Percentiles rank a stretch among this genome's conserved stretches.
Conservation (phyloP, 2,797 vertebrate species). For the Cyclopterus lumpus region DNA sequence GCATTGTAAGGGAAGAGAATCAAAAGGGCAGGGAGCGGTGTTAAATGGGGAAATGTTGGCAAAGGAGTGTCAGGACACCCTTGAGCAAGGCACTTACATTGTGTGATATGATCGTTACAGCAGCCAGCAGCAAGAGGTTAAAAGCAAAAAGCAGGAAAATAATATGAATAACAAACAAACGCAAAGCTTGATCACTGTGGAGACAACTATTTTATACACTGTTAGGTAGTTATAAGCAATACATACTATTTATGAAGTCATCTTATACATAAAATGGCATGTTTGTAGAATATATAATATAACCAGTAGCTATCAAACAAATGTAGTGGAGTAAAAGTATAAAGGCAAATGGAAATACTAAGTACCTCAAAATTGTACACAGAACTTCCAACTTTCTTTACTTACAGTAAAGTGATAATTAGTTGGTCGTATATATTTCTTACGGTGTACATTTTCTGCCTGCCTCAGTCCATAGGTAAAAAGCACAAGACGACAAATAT, state of each 20-base stretch:
- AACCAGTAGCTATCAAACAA: neutral
- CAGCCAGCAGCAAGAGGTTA: neutral
- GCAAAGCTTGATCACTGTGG: neutral
- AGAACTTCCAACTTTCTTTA: too few relatives aligned
- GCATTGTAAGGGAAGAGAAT: neutral
- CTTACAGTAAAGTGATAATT: neutral
- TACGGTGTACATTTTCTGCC: neutral
- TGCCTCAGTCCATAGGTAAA: neutral
- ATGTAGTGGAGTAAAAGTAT: neutral
- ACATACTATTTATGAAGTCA: neutral
- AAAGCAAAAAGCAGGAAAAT: neutral
- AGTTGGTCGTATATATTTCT: neutral
- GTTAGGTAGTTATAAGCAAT: neutral
- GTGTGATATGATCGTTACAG: neutral
- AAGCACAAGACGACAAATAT: constrained; percentile 56
- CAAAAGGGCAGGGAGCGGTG: neutral
- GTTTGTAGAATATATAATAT: neutral
- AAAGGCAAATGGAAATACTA: neutral
- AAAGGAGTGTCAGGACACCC: neutral
- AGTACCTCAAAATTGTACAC: neutral
- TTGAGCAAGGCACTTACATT: neutral
- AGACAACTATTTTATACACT: neutral
- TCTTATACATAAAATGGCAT: too few relatives aligned
- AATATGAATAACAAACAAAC: neutral
- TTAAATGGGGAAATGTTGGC: neutral